Percentiles rank a stretch among this genome's conserved stretches.
Conservation (phyloP, 2,888 invertebrate genomes). For the Idaea aversata region DNA sequence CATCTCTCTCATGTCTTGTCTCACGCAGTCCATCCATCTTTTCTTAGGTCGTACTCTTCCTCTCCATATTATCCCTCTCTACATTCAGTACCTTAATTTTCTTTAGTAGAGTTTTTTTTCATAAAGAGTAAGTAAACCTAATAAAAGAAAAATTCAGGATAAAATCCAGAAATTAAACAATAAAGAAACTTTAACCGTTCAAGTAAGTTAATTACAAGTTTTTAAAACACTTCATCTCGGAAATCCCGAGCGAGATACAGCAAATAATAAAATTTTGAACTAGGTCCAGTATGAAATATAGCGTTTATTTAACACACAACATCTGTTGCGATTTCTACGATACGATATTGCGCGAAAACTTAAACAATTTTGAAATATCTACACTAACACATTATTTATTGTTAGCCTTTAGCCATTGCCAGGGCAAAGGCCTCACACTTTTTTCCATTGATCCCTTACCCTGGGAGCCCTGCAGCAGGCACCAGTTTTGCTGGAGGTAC, state of each 20-base stretch:
- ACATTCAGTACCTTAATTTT: background rate
- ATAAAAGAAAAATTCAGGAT: background rate
- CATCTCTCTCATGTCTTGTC: no score
- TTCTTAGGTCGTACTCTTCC: no score
- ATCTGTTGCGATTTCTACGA: conserved; percentile 31
- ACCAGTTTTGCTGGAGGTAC: no score
- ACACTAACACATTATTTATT: conserved; percentile 11
- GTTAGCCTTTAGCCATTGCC: background rate
- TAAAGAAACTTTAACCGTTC: background rate
- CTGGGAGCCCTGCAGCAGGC: no score
- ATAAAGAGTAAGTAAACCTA: background rate
- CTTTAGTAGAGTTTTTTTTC: background rate
- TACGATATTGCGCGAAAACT: conserved; percentile 29
- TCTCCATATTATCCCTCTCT: background rate
- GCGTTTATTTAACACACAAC: conserved; percentile 36
- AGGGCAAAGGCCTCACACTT: no score
- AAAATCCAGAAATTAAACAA: background rate
- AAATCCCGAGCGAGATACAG: background rate
- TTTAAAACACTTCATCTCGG: background rate
- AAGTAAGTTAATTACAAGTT: background rate
- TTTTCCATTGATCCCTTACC: no score
- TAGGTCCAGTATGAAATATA: conserved; percentile 10
- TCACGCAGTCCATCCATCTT: no score
- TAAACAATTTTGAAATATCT: conserved; percentile 32
- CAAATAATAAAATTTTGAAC: background rate